phyloP scores from a whole-genome alignment of 2,113 vertebrate genomes.

The Dromas ardeola region DNA sequence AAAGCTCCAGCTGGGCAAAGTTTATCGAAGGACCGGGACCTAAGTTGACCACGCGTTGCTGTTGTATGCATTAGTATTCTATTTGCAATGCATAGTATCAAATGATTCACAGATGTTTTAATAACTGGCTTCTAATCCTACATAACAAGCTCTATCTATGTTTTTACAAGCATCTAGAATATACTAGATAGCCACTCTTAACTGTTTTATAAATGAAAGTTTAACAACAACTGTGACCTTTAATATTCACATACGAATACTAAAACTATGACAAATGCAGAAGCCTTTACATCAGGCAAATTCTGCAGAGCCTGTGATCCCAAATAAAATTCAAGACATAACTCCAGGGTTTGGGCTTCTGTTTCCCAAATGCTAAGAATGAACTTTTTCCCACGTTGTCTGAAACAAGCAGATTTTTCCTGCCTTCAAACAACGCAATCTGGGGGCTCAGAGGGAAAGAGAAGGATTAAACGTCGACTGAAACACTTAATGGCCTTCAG shows the following conservation, averaged over 20 bases:
- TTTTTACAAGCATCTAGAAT: neutral
- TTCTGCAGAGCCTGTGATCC: neutral
- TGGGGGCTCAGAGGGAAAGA: neutral
- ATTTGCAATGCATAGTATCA: neutral
- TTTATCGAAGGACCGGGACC: neutral
- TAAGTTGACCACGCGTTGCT: neutral
- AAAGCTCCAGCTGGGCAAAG: neutral
- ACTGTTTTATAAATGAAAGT: neutral
- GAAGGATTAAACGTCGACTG: neutral
- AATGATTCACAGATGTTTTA: neutral
- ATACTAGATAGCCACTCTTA: neutral
- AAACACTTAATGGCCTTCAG: neutral
- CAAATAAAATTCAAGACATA: neutral
- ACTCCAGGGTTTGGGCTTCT: neutral
- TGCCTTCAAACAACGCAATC: neutral
- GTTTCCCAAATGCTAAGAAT: neutral
- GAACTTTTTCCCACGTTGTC: neutral
- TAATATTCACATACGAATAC: neutral
- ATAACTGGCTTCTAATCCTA: neutral
- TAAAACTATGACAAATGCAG: neutral
- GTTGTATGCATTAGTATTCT: neutral
- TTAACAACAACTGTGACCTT: neutral
- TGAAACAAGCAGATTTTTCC: neutral
- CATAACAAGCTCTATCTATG: neutral
- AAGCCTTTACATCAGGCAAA: neutral